These are phyloP conservation scores for Perizoma affinitatum DNA, from an alignment of 2,888 invertebrate species.

Conservation along the genomic window DNA sequence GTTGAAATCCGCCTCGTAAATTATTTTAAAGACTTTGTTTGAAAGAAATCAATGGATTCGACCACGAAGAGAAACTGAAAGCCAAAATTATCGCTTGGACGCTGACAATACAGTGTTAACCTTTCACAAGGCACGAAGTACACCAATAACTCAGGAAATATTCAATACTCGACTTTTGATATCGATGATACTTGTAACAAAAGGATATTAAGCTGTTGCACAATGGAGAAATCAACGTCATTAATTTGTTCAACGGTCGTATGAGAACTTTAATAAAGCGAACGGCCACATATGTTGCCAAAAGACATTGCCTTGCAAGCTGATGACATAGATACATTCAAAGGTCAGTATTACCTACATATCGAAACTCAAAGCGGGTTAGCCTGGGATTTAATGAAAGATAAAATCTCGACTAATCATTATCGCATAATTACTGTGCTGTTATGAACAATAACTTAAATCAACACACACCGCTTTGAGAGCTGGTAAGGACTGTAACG, in stretches of 20 bases:
- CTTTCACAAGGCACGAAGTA: constrained; percentile 53
- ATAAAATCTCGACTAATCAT: too few relatives aligned
- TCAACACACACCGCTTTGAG: too few relatives aligned
- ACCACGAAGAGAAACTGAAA: constrained; percentile 44
- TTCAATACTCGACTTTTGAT: constrained; percentile 47
- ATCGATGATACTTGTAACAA: constrained; percentile 37
- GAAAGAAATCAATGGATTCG: constrained; percentile 39
- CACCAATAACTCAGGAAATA: constrained; percentile 56
- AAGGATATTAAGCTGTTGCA: constrained; percentile 31
- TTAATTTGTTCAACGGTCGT: constrained; percentile 14
- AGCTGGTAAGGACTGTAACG: too few relatives aligned
- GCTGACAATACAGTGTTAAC: constrained; percentile 56
- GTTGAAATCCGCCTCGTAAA: constrained; percentile 36
- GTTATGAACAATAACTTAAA: too few relatives aligned
- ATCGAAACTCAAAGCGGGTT: too few relatives aligned
- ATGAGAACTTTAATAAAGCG: constrained; percentile 4
- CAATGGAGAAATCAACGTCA: constrained; percentile 26
- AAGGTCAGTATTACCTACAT: too few relatives aligned
- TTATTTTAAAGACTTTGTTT: constrained; percentile 38
- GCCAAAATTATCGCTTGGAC: constrained; percentile 47
- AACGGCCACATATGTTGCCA: background rate
- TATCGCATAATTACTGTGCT: too few relatives aligned
- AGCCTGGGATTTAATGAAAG: too few relatives aligned
- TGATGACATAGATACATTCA: constrained; percentile 5
- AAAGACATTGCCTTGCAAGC: constrained; percentile 2